These are phyloP conservation scores for Erpobdella octoculata DNA, from an alignment of 2,888 invertebrate genomes.

Conservation along the genomic window DNA sequence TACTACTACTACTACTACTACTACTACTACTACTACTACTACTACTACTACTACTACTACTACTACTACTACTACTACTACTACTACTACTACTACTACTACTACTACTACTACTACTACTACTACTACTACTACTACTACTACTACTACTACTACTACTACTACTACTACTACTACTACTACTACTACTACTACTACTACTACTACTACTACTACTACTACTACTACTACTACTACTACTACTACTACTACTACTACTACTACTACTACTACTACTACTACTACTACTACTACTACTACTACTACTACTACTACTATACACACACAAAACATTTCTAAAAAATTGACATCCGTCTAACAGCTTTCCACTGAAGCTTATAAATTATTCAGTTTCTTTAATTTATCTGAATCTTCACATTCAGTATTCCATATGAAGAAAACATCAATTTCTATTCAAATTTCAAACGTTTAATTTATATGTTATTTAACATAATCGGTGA, in stretches of 20 bases:
- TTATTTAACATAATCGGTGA: no score
- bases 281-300: neutral
- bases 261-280: neutral
- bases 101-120: neutral
- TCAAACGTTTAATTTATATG: no score
- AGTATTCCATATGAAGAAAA: no score
- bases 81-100: neutral
- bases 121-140: neutral
- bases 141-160: neutral
- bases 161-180: neutral
- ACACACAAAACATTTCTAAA: neutral
- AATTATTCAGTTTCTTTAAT: no score
- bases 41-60: neutral
- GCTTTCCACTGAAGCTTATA: no score
- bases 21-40: neutral
- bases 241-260: neutral
- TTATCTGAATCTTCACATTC: no score
- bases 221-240: neutral
- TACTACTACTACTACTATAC: neutral
- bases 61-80: neutral
- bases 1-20: neutral
- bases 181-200: neutral
- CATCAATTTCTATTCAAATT: no score
- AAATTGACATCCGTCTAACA: neutral
- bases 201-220: neutral